Evolutionary conservation across 2,113 vertebrate species (phyloP), one percentile per base, ranked within the genome.

Genomic region (Heterocephalus glaber): DNA sequence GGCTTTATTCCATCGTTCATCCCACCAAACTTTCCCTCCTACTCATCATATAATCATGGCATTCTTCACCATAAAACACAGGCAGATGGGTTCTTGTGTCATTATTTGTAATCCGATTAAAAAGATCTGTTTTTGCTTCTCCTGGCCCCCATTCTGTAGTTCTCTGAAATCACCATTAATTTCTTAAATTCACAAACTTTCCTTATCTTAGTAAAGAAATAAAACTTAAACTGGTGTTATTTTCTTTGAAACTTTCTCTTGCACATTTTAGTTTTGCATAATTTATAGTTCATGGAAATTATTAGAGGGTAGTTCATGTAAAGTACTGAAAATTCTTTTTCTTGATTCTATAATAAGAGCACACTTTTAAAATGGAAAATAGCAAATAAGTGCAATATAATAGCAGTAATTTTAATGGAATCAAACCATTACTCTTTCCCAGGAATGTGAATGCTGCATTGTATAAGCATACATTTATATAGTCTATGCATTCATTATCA

Each of bases 61-160:
- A 97, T 97, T 98, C 95, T 97, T 96, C 95, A 80, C n/a, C 77
- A 89, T 86, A 61, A 95, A 97, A 97, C 85, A 97, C 6, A 90
- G 93, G 92, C 97, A 97, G 97, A 98, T 98, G 97, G 97, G 86
- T 70, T 90, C 95, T 93, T 95, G 85, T 97, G 87, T 96, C 95
- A 96, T 92, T 97, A 84, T 97, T 97, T 98, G 94, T 96, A 97
- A 97, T 95, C 49, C 0, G 4, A 95, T 95, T 70, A 90, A 89
- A 94, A 94, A 92, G 87, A 93, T 95, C 72, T 97, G 88, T 95
- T 96, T 95, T 90, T 90, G 17, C 80, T 84, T 90, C 60, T 95
- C 58, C 65, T 89, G 63, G 52, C 17, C 81, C 30, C 49, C 12
- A 44, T 65, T 95, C 68, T 54, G 54, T 12, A 93, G 19, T 87